These are phyloP conservation scores for Elephantulus edwardii DNA, from an alignment of 2,113 vertebrate genomes.

Conservation along the genomic window DNA sequence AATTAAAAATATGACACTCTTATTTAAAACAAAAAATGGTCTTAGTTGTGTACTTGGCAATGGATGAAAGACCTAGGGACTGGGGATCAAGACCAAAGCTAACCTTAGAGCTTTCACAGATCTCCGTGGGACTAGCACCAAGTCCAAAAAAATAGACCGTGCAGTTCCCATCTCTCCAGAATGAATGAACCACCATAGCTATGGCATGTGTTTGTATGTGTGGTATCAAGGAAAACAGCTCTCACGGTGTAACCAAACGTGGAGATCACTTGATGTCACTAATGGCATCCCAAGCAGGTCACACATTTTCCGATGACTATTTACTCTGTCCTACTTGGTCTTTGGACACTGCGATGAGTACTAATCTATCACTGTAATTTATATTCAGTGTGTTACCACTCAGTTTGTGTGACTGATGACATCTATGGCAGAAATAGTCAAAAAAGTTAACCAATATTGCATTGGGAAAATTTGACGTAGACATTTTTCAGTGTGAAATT, in stretches of 20 bases:
- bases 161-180: neutral
- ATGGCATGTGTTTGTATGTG: neutral
- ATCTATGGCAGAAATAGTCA: neutral
- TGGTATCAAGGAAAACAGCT: neutral
- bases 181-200: neutral
- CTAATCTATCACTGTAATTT: neutral
- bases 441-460: neutral
- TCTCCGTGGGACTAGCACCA: neutral
- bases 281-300: neutral
- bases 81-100: neutral
- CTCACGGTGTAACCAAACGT: neutral
- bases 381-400: neutral
- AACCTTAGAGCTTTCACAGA: neutral
- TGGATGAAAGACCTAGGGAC: neutral
- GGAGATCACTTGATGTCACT: neutral
- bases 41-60: neutral
- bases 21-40: neutral
- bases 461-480: neutral
- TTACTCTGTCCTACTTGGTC: neutral
- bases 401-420: neutral
- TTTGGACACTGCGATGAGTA: constrained; percentile 8
- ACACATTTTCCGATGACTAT: neutral
- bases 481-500: too few species aligned
- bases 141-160: neutral
- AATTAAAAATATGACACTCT: neutral